Evolutionary conservation across 2,113 vertebrate genomes (phyloP).

Genomic region (Engystomops pustulosus): DNA sequence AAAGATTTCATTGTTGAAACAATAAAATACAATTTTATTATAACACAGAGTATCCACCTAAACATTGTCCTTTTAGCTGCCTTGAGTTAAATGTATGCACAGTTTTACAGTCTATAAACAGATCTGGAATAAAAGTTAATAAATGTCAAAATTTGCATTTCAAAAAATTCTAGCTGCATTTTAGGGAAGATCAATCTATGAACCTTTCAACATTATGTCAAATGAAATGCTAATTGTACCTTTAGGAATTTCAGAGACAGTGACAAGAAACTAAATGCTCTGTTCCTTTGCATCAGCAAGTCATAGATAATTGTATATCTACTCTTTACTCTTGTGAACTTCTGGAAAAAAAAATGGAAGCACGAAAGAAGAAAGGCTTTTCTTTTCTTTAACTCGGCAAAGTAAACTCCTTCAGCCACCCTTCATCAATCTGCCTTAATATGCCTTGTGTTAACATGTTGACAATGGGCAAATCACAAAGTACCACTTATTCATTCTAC

Average conservation of each 20-base stretch:
- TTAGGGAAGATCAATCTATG: slow-evolving; percentile 99
- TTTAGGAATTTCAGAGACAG: slow-evolving; percentile 99
- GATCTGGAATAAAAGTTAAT: slow-evolving; percentile 99
- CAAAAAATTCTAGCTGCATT: slow-evolving; percentile 94
- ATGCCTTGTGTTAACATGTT: slow-evolving; percentile 83
- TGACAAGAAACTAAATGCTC: slow-evolving; percentile 99
- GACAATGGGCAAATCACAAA: slow-evolving; percentile 84
- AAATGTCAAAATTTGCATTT: slow-evolving; percentile 99
- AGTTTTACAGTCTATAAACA: slow-evolving; percentile 99
- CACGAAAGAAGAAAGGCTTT: slow-evolving; percentile 77
- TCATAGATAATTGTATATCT: slow-evolving; percentile 91
- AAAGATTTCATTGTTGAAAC: slow-evolving; percentile 99
- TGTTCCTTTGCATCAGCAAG: slow-evolving; percentile 97
- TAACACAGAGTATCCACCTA: slow-evolving; percentile 98
- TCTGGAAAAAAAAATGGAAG: slow-evolving; percentile 77
- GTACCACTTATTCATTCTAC: slow-evolving; percentile 82
- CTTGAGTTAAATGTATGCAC: slow-evolving; percentile 98
- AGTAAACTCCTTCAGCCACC: slow-evolving; percentile 82
- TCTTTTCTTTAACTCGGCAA: slow-evolving; percentile 84
- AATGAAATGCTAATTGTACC: slow-evolving; percentile 99
- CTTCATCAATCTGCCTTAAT: slow-evolving; percentile 83
- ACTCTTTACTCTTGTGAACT: slow-evolving; percentile 87
- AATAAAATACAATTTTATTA: slow-evolving; percentile 98
- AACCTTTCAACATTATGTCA: slow-evolving; percentile 99
- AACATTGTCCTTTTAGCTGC: slow-evolving; percentile 99